Base-by-base conservation (phyloP, 2,797 vertebrate species). In the Acrossocheilus fasciatus region DNA sequence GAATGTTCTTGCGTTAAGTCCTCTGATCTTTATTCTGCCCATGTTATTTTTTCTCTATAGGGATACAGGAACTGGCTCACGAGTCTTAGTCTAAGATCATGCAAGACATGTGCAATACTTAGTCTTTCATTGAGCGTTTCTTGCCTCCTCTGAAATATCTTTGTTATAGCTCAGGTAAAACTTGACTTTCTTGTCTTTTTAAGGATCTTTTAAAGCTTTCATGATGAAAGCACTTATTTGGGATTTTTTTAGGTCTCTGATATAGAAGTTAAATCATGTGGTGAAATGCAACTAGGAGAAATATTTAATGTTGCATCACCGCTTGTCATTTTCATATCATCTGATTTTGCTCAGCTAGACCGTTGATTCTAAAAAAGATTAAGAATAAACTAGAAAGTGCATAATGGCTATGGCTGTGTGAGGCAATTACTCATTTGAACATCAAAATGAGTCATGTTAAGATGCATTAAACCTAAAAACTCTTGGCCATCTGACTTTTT, bases 41-140 rank as follows among this genome's bases (percentile, higher is more conserved):
- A 20, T 43, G 64, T 68, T 68, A 12, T 68, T 79, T 30, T 76
- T 75, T 84, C 30, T 84, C 20, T 68, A 2, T 78, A 59, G n/a
- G 20, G 62, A 74, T 84, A 73, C 68, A 87, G 76, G 69, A 87
- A 87, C 69, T 84, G 30, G 45, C 73, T 86, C 36, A 83, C 4
- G 15, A 39, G 34, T 34, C 57, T 73, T 26, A 43, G 41, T 64
- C 76, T 74, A 43, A 57, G 47, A 78, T 78, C 36, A 34, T 78
- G 62, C 47, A 78, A 78, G 68, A 45, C 34, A 81, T 74, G 54
- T 66, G 59, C 62, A 75, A 84, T 75, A 69, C 47, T 43, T 83
- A n/a, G 12, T 39, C 12, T 45, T 84, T 54, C 34, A 73, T 66
- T 41, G 59, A 18, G 6, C 11, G 2, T 73, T 84, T 87, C 43